Base-by-base conservation (phyloP, 2,888 invertebrate genomes). In the Minunthozetes semirufus region DNA sequence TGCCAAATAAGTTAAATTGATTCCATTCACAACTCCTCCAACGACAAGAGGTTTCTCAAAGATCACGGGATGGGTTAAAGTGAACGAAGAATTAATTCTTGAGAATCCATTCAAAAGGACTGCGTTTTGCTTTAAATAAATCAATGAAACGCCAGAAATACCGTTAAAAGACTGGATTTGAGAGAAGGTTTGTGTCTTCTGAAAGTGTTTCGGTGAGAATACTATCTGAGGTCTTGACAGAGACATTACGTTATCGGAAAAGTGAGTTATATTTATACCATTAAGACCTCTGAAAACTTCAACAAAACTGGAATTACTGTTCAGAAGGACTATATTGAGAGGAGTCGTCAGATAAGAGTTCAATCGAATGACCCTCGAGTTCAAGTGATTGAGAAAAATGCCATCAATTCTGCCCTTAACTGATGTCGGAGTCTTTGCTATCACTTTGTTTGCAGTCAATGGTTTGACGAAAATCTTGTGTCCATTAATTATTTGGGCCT, bases 171-270 rank as follows among this genome's bases (percentile, higher is more conserved):
- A 46, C 11, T 22, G 3, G 3, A 56, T 72, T 13, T 0, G 0
- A 11, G 17, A 25, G 48, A 72, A 72, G 17, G 42, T 29, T 25
- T 72, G 50, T 29, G 50, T 61, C 72, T 74, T 71, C 19, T 29
- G 33, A 22, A 77, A 76, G 4, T 72, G 72, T 22, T 77, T 77
- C 17, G 50, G 33, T 11, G 66, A 73, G 0, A 53, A 63, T 17
- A 77, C 72, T 13, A 17, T 63, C 11, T 77, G 77, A 11, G 59
- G 48, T 42, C 74, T 76, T 8, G 77, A 73, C 33, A 76, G 63
- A 5, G 76, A 77, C 77, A 77, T 77, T 1, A 77, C 73, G 61
- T 77, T 77, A 9, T 25, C 42, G 11, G 76, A 74, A n/a, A 77
- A 77, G n/a, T 76, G 59, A 1, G 13, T 22, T 15, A 77, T 63